Base-by-base conservation (phyloP, 2,888 invertebrate genomes). In the Proisotoma minuta region DNA sequence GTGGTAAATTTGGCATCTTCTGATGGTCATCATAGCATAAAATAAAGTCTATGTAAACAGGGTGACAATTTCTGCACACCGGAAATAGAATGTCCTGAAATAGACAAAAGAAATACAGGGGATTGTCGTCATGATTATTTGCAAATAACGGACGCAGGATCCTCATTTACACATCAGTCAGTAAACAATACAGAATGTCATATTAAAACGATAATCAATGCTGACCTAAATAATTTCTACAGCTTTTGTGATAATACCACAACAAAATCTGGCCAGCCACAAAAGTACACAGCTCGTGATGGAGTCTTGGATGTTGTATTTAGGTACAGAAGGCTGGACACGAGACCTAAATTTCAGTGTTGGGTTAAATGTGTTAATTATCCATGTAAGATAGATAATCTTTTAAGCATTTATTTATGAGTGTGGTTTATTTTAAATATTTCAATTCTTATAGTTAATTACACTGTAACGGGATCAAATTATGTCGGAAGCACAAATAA, bases 61-160 rank as follows among this genome's bases (percentile, higher is more conserved):
- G 72, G 72, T 22, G 68, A 62, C 43, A 60, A 57, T 34, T 71
- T 69, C 39, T 73, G 72, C 52, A 73, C 72, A 1, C 73, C 73
- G 3, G 57, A 64, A 39, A 50, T 70, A 10, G 64, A 73, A 28
- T 73, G 73, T 51, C 62, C 69, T 1, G 49, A 60, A 40, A 71
- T 70, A 2, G 62, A 57, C 40, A 66, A 60, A 12, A 65, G 63
- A 29, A 62, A 64, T 40, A 66, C 59, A 18, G 67, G 63, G 22
- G 61, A 64, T 43, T 73, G 73, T 59, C 43, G 62, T 18, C 54
- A 47, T 2, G 67, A 68, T 51, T 73, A 73, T 43, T 54, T 73
- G 49, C 73, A 73, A 59, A 58, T 70, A n/a, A 71, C 69, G 10
- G 73, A 73, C 57, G 68, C 63, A 12, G 71, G 69, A 22, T 68